A percentile compares a stretch with the other conserved stretches of the same genome.
Evolutionary conservation across 1,140 invertebrate genomes (phyloP).

Genomic region (Cyphomyrmex costatus): DNA sequence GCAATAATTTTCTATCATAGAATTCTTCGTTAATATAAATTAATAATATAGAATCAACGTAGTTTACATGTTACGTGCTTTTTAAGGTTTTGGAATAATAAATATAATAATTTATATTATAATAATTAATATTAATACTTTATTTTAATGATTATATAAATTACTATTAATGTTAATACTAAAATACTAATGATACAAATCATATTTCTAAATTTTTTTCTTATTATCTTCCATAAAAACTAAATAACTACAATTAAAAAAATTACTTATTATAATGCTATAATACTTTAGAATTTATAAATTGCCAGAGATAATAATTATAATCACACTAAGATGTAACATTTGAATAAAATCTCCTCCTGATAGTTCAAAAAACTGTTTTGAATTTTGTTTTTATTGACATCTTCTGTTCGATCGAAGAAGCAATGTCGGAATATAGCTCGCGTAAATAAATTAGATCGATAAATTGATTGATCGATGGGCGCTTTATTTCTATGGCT

Average conservation of each 20-base stretch:
- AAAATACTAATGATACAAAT: conserved; percentile 12
- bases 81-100: background rate
- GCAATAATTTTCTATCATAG: background rate
- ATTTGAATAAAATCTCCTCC: background rate
- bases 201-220: background rate
- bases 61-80: background rate
- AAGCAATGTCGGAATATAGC: conserved; percentile 9
- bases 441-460: background rate
- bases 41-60: background rate
- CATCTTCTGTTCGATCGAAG: background rate
- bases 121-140: background rate
- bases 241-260: background rate
- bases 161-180: background rate
- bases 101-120: conserved; percentile 17
- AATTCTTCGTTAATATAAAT: background rate
- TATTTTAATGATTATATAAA: background rate
- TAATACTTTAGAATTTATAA: background rate
- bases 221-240: background rate
- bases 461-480: background rate
- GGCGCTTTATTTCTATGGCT: background rate
- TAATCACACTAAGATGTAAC: background rate
- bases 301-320: background rate
- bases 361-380: conserved; percentile 1
- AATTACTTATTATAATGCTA: background rate
- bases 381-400: background rate